Base-by-base conservation (phyloP, 2,888 invertebrate genomes). In the Merodon equestris region DNA sequence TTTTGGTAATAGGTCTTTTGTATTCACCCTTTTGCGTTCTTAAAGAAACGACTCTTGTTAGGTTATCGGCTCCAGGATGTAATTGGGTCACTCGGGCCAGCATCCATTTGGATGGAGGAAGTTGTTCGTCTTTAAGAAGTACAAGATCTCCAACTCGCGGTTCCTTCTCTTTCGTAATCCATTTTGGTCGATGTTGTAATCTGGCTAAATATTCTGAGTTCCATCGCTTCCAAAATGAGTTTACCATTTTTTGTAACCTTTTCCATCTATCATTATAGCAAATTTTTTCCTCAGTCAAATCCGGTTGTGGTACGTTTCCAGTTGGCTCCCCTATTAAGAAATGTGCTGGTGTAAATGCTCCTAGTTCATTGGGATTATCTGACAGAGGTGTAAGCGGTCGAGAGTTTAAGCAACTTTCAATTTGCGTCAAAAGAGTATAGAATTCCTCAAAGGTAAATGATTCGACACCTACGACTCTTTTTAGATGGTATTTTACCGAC, bases 381-480 rank as follows among this genome's bases (percentile, higher is more conserved):
- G 47, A 12, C 4, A 34, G 1, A 18, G 60, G 47, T 19, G 38
- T 38, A 5, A 60, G 9, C 9, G 48, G 48, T 13, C 60, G 12
- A 2, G 18, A 60, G 7, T 60, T 60, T 7, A 48, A 15, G 19
- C 38, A 38, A 4, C 48, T 17, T 48, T 60, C 60, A 9, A 58
- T 17, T n/a, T 47, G 17, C 4, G 36, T 47, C 47, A 57, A 34
- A 7, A 57, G 9, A 9, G 57, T 47, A 27, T 7, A 45, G 45
- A 45, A 34, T 34, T 57, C 57, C 15, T 57, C 57, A 17, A 40
- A 57, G 12, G 57, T 57, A n/a, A n/a, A n/a, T n/a, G n/a, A n/a
- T n/a, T n/a, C n/a, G n/a, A n/a, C n/a, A n/a, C n/a, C n/a, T n/a
- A n/a, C n/a, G n/a, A 48, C 19, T 19, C 48, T 5, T 18, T 48